phyloP scores from a whole-genome alignment of 2,797 vertebrate species.

The Fistularia commersonii region DNA sequence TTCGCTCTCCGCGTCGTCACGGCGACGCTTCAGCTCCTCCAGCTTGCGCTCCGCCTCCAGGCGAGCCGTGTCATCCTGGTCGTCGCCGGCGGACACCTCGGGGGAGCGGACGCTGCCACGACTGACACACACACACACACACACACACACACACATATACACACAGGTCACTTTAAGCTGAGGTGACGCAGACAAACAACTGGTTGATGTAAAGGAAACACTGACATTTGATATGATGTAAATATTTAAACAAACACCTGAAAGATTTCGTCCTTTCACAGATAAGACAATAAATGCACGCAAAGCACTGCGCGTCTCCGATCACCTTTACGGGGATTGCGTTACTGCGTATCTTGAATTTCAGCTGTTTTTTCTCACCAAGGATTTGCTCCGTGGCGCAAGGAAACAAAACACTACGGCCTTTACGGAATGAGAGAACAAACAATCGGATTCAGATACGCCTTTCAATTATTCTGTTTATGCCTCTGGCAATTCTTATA shows the following conservation, averaged over 20 bases:
- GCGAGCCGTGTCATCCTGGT: conserved; percentile 71
- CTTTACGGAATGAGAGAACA: conserved; percentile 11
- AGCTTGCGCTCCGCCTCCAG: conserved; percentile 85
- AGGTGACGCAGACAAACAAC: no score
- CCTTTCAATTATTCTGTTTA: conserved; percentile 26
- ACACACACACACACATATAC: background rate
- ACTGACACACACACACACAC: conserved; percentile 47
- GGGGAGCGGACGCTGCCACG: conserved; percentile 71
- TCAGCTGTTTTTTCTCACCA: conserved; percentile 17
- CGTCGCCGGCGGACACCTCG: conserved; percentile 40
- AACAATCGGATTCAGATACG: conserved; percentile 25
- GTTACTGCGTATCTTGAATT: conserved; percentile 53
- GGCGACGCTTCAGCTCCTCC: conserved; percentile 88
- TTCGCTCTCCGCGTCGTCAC: conserved; percentile 86
- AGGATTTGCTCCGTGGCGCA: no score
- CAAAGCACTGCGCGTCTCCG: conserved; percentile 25
- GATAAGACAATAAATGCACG: no score
- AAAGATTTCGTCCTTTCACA: conserved; percentile 17
- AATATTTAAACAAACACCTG: conserved; percentile 43
- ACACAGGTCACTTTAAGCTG: no score
- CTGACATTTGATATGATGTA: conserved; percentile 40
- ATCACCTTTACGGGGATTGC: conserved; percentile 40
- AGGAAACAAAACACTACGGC: no score
- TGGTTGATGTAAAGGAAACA: no score
- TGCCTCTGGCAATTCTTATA: conserved; percentile 10